These are phyloP conservation scores for Torymus auratus DNA, from an alignment of 2,888 invertebrate genomes.

Conservation along the genomic window DNA sequence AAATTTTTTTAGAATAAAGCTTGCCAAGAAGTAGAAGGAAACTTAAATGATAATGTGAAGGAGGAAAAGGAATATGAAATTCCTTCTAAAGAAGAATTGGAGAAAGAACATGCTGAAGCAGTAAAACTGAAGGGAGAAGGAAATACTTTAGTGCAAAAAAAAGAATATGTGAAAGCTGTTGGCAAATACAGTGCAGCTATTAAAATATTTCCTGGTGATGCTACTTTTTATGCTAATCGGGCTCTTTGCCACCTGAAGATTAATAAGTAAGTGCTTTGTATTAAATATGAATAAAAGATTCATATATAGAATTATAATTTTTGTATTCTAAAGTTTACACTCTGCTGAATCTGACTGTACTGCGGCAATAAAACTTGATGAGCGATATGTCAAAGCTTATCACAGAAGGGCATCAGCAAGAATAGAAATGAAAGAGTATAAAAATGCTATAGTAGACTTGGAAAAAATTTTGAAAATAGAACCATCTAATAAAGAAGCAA, in stretches of 20 bases:
- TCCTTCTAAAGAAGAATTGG: conserved; percentile 77
- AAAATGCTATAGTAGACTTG: conserved; percentile 86
- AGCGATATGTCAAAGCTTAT: conserved; percentile 89
- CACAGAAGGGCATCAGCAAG: conserved; percentile 88
- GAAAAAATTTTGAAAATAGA: conserved; percentile 85
- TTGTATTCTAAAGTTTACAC: conserved; percentile 78
- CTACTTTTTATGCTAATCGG: conserved; percentile 91
- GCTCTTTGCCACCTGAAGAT: conserved; percentile 91
- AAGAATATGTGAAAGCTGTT: conserved; percentile 92
- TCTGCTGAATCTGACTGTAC: conserved; percentile 89
- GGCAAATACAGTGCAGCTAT: conserved; percentile 93
- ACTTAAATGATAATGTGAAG: conserved; percentile 71
- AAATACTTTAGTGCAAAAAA: conserved; percentile 86
- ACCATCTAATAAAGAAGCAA: conserved; percentile 86
- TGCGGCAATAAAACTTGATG: conserved; percentile 86
- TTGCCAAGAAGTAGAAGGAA: conserved; percentile 81
- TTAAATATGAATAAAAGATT: conserved; percentile 64
- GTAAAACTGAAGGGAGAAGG: conserved; percentile 87
- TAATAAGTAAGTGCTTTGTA: conserved; percentile 81
- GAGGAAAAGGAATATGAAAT: conserved; percentile 78
- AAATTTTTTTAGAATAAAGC: conserved; percentile 80
- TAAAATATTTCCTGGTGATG: conserved; percentile 85
- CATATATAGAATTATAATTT: conserved; percentile 3
- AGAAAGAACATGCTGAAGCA: conserved; percentile 80
- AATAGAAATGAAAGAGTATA: conserved; percentile 83